These are phyloP conservation scores for Homarus americanus DNA, from an alignment of 1,140 invertebrate genomes.

Conservation along the genomic window DNA sequence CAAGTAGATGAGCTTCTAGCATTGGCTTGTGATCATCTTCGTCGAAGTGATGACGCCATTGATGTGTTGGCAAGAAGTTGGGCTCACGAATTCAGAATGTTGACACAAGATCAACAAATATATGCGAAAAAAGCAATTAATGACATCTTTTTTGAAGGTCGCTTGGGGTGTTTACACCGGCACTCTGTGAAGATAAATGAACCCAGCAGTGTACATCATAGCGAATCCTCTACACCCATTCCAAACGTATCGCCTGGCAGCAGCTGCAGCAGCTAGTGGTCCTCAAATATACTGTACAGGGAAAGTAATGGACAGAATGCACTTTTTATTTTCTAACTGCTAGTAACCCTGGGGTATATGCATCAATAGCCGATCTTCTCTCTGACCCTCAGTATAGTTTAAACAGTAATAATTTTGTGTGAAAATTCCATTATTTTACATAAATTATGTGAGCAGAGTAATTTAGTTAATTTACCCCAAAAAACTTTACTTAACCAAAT, in stretches of 20 bases:
- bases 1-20: background rate
- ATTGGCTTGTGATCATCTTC: background rate
- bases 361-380: background rate
- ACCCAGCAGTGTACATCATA: background rate
- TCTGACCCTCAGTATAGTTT: slow-evolving; percentile 1
- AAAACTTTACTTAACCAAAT: background rate
- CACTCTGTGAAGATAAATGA: slow-evolving; percentile 38
- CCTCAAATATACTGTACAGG: too few relatives aligned
- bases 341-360: background rate
- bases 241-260: background rate
- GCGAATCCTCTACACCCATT: slow-evolving; percentile 4
- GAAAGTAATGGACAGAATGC: background rate
- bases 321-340: background rate
- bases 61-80: slow-evolving; percentile 3
- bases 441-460: background rate
- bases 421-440: background rate
- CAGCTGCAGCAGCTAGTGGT: background rate
- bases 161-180: slow-evolving; percentile 12
- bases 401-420: background rate
- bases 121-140: slow-evolving; percentile 44
- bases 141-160: slow-evolving; percentile 42
- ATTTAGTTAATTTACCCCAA: background rate
- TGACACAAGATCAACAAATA: slow-evolving; percentile 21
- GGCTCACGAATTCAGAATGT: slow-evolving; percentile 15
- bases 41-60: background rate